Percentiles rank a stretch among this genome's conserved stretches.
Evolutionary conservation across 1,140 invertebrate species (phyloP).

Genomic region (Musca vetustissima): DNA sequence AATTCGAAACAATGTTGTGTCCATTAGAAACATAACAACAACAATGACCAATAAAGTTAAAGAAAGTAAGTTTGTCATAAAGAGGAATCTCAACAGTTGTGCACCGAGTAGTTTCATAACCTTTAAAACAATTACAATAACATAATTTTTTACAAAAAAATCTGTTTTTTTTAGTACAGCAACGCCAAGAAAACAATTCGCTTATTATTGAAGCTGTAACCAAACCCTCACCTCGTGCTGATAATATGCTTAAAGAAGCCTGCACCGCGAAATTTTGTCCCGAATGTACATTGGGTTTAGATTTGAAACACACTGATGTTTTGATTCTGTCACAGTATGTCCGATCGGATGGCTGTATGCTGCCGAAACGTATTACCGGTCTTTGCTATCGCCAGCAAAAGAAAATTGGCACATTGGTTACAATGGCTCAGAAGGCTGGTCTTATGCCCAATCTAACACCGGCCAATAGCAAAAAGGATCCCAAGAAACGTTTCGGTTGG

Average conservation of each 20-base stretch:
- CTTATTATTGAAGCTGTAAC: conserved; percentile 65
- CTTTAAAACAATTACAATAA: conserved; percentile 23
- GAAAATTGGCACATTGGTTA: conserved; percentile 71
- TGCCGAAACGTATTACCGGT: conserved; percentile 77
- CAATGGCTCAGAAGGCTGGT: conserved; percentile 88
- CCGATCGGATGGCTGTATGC: conserved; percentile 75
- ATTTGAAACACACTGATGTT: conserved; percentile 86
- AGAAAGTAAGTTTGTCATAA: conserved; percentile 39
- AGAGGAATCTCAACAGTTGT: not conserved
- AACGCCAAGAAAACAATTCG: conserved; percentile 51
- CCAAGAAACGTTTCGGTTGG: conserved; percentile 65
- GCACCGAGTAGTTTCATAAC: conserved; percentile 53
- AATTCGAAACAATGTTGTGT: not conserved
- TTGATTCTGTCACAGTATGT: conserved; percentile 89
- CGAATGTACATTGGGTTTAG: conserved; percentile 69
- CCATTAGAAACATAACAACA: conserved; percentile 31
- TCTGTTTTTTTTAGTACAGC: conserved; percentile 38
- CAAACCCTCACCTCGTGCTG: conserved; percentile 61
- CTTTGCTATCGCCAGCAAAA: conserved; percentile 80
- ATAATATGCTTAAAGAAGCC: conserved; percentile 61
- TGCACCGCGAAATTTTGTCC: conserved; percentile 58
- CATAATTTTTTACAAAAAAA: too few relatives aligned
- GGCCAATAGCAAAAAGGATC: conserved; percentile 66
- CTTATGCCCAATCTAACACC: conserved; percentile 74
- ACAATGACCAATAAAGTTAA: conserved; percentile 37